These are phyloP conservation scores for Marmota flaviventris DNA, from an alignment of 2,113 vertebrate genomes.

Conservation along the genomic window DNA sequence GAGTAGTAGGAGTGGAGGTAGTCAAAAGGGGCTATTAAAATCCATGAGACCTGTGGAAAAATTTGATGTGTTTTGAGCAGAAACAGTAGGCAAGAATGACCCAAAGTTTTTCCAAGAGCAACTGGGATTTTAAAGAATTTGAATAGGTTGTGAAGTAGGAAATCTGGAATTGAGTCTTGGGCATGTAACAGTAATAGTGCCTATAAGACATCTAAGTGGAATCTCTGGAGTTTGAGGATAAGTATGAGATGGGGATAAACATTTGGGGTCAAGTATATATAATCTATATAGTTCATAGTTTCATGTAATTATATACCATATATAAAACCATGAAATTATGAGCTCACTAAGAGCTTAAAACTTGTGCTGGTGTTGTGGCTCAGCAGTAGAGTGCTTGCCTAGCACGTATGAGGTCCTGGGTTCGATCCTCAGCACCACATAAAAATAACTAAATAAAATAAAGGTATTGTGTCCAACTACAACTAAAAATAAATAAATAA, in stretches of 20 bases:
- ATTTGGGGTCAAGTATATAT: background rate
- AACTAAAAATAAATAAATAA: too few species aligned
- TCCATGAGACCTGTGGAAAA: background rate
- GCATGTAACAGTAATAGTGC: background rate
- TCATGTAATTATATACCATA: background rate
- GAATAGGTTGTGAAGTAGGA: background rate
- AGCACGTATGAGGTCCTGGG: too few species aligned
- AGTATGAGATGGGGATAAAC: background rate
- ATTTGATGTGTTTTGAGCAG: background rate
- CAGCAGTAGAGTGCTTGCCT: too few species aligned
- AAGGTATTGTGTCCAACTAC: too few species aligned
- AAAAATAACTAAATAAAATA: too few species aligned
- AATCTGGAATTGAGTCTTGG: background rate
- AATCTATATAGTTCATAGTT: background rate
- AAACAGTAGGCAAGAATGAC: background rate
- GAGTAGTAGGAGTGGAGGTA: background rate
- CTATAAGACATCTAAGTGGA: background rate
- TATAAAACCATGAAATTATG: background rate
- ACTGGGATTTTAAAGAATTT: background rate
- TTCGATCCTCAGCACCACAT: too few species aligned
- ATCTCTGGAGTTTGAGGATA: background rate
- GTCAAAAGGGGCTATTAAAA: background rate
- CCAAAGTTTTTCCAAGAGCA: background rate
- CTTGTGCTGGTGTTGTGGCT: too few species aligned
- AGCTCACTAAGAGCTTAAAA: background rate